A percentile compares a stretch with the other conserved stretches of the same genome.
These are phyloP conservation scores for Anolis apletophallus DNA, from an alignment of 2,797 vertebrate genomes.

Conservation along the genomic window DNA sequence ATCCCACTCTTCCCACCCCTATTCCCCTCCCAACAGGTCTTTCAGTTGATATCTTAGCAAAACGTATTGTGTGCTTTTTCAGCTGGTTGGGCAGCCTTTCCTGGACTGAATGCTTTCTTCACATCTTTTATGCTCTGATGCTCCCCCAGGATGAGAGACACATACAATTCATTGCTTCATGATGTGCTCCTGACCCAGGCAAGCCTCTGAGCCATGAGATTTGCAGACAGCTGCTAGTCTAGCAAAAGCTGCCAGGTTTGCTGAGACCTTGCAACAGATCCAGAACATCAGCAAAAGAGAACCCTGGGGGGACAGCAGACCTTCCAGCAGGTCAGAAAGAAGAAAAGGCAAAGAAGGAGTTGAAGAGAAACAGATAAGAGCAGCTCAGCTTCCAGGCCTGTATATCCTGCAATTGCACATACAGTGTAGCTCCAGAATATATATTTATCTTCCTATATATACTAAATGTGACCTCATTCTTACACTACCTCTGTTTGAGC, in stretches of 20 bases:
- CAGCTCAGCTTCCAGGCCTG: not conserved
- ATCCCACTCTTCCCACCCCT: not conserved
- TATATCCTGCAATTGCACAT: not conserved
- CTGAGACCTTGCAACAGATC: constrained; percentile 40
- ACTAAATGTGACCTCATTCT: not conserved
- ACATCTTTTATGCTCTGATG: constrained; percentile 49
- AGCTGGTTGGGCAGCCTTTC: constrained; percentile 34
- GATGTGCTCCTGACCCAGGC: constrained; percentile 57
- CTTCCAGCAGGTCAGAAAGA: constrained; percentile 40
- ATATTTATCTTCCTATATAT: not conserved
- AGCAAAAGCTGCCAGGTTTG: constrained; percentile 65
- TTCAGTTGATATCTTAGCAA: constrained; percentile 33
- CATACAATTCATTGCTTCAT: constrained; percentile 60
- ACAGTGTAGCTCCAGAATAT: constrained; percentile 4
- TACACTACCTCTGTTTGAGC: not conserved
- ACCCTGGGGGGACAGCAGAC: constrained; percentile 42
- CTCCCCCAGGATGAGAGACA: constrained; percentile 59
- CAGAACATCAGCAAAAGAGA: constrained; percentile 58
- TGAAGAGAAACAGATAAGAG: constrained; percentile 38
- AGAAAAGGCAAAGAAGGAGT: constrained; percentile 30
- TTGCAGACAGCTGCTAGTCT: constrained; percentile 69
- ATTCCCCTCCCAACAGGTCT: not conserved
- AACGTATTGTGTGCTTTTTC: constrained; percentile 22
- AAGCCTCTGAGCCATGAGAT: constrained; percentile 57
- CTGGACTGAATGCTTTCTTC: constrained; percentile 50